These are phyloP conservation scores for Heliothis virescens DNA, from an alignment of 1,140 invertebrate genomes.

Conservation along the genomic window DNA sequence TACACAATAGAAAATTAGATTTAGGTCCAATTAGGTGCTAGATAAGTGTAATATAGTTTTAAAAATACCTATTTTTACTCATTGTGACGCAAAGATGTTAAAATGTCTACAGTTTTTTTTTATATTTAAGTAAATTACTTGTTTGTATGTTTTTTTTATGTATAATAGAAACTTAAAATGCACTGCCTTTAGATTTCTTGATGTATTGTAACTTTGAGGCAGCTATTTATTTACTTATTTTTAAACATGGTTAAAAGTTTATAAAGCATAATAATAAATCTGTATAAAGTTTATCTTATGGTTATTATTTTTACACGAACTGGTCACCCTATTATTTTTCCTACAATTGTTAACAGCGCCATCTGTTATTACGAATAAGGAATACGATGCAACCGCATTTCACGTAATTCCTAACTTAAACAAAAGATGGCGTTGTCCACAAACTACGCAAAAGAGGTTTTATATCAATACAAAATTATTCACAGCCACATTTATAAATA, in stretches of 20 bases:
- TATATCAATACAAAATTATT: conserved; percentile 26
- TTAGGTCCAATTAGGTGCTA: conserved; percentile 59
- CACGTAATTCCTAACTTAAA: background rate
- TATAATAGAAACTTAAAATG: conserved; percentile 49
- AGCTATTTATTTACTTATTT: conserved; percentile 73
- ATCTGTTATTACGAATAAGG: background rate
- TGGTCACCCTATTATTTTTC: background rate
- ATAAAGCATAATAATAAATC: conserved; percentile 79
- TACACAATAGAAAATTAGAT: conserved; percentile 41
- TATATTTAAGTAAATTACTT: conserved; percentile 40
- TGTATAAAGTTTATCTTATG: conserved; percentile 44
- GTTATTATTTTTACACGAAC: background rate
- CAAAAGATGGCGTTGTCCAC: conserved; percentile 18
- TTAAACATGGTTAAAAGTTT: conserved; percentile 62
- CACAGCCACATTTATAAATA: conserved; percentile 4
- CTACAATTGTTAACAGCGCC: background rate
- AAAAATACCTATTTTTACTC: conserved; percentile 44
- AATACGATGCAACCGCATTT: background rate
- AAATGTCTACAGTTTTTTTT: conserved; percentile 34
- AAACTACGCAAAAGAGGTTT: background rate
- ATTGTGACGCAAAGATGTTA: conserved; percentile 33
- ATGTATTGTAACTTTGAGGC: conserved; percentile 58
- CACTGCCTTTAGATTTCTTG: conserved; percentile 65
- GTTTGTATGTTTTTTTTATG: conserved; percentile 45
- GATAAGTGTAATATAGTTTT: conserved; percentile 52